A percentile compares a stretch with the other conserved stretches of the same genome.
Conservation (phyloP, 2,888 invertebrate species). For the Vandiemenella viatica region DNA sequence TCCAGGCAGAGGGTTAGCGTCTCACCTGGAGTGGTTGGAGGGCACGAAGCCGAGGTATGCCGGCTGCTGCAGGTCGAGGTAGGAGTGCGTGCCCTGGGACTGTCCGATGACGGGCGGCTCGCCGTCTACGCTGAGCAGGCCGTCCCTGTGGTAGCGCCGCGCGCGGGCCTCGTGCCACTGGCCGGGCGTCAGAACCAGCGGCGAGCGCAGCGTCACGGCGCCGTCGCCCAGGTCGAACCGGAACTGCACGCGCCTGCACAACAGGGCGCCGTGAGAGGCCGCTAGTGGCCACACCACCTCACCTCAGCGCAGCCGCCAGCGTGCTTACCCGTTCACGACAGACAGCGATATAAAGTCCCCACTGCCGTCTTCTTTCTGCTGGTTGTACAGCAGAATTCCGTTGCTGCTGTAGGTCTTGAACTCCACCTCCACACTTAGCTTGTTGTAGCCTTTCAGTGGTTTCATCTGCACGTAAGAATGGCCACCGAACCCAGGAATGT, state of each 20-base stretch:
- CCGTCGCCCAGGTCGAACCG: conserved; percentile 76
- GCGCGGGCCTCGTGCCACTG: conserved; percentile 64
- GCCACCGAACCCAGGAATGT: conserved; percentile 64
- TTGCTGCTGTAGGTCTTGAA: conserved; percentile 68
- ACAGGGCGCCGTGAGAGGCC: too few species aligned
- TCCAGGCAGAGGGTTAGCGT: too few species aligned
- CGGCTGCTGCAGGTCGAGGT: conserved; percentile 64
- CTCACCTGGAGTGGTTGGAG: conserved; percentile 52
- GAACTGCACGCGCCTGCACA: conserved; percentile 54
- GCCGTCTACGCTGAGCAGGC: conserved; percentile 63
- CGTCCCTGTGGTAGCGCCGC: conserved; percentile 67
- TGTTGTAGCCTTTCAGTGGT: conserved; percentile 65
- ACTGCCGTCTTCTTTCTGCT: conserved; percentile 64
- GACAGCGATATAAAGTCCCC: conserved; percentile 78
- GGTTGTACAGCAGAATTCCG: conserved; percentile 72
- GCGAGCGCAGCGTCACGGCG: conserved; percentile 52
- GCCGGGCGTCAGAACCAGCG: conserved; percentile 55
- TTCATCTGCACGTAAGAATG: conserved; percentile 60
- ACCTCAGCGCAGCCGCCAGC: too few species aligned
- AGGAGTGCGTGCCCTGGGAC: conserved; percentile 60
- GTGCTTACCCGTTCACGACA: conserved; percentile 55
- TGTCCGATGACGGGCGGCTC: conserved; percentile 65
- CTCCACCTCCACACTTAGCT: conserved; percentile 70
- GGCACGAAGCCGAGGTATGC: conserved; percentile 68
- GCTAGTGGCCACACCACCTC: too few species aligned